Evolutionary conservation across 2,888 invertebrate species (phyloP), one percentile per base, ranked within the genome.

Genomic region (Agrotis clavis): DNA sequence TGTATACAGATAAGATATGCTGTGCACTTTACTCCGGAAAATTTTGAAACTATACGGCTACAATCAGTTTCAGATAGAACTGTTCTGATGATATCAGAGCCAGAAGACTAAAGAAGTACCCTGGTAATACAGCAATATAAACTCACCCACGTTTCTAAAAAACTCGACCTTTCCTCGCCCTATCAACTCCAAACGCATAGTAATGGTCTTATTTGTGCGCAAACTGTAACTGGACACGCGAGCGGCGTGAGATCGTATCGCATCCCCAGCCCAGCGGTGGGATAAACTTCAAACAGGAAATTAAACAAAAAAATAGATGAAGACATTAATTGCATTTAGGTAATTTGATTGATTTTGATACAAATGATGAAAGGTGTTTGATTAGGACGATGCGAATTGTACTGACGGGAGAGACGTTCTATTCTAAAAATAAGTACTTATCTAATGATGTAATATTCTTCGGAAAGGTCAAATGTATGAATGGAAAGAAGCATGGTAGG

Each of bases 191-290:
- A 45, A 63, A 65, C 72, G 14, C 66, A 63, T 84, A 77, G 88
- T 86, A 86, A 47, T 47, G 71, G 67, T 73, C 64, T 21, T 72
- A 67, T 80, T 75, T 78, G 79, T 86, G 85, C 83, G 87, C 87
- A 89, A 90, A 92, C 89, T 88, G 90, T 86, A 85, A 78, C 71
- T 73, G 63, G 89, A 89, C 93, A 93, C 92, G 93, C 93, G 87
- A 93, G 81, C 90, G 82, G 79, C 92, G 92, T 92, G 93, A 92
- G 93, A 93, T 93, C 88, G 84, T 89, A 93, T 92, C 91, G 73
- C 82, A 87, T 86, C 87, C 86, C 79, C 64, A 74, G 59, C 75
- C 79, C 79, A 74, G 65, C 84, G 79, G 73, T 77, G 92, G 93
- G 93, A 93, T 93, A 89, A 90, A 89, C 83, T 82, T 78, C 69